A percentile compares a stretch with the other conserved stretches of the same genome.
phyloP scores from a whole-genome alignment of 2,888 invertebrate genomes.

The Chaetogeoica ovagalla region DNA sequence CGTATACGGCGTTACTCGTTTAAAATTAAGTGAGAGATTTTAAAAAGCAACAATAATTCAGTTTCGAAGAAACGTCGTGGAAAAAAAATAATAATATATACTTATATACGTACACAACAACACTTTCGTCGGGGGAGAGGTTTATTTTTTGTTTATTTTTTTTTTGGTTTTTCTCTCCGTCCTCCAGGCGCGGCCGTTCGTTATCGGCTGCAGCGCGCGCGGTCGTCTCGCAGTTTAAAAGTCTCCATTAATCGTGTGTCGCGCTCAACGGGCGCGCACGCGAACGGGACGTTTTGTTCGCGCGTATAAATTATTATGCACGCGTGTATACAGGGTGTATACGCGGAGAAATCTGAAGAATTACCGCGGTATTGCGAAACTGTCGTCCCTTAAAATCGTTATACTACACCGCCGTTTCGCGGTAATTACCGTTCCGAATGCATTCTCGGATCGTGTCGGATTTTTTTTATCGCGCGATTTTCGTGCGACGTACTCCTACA shows the following conservation, averaged over 20 bases:
- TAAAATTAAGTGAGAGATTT: conserved; percentile 11
- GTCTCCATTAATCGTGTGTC: conserved; percentile 52
- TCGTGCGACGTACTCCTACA: no score
- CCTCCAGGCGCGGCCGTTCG: no score
- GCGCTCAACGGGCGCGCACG: conserved; percentile 32
- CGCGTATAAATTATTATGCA: conserved; percentile 44
- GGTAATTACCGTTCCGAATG: no score
- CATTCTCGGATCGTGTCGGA: no score
- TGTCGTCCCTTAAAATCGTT: no score
- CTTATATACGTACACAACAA: no score
- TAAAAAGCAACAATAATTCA: conserved; percentile 46
- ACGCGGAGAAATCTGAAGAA: no score
- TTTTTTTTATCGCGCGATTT: no score
- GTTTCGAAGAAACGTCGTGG: conserved; percentile 6
- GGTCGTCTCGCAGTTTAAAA: conserved; percentile 8
- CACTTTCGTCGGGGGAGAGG: background rate
- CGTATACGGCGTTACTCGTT: conserved; percentile 2
- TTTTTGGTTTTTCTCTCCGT: background rate
- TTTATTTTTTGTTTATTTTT: background rate
- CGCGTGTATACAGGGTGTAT: no score
- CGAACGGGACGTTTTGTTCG: conserved; percentile 32
- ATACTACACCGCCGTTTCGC: no score
- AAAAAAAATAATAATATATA: no score
- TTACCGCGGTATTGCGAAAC: no score
- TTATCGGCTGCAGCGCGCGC: background rate